Evolutionary conservation across 2,797 vertebrate genomes (phyloP), one percentile per base, ranked within the genome.

Genomic region (Salarias fasciatus): DNA sequence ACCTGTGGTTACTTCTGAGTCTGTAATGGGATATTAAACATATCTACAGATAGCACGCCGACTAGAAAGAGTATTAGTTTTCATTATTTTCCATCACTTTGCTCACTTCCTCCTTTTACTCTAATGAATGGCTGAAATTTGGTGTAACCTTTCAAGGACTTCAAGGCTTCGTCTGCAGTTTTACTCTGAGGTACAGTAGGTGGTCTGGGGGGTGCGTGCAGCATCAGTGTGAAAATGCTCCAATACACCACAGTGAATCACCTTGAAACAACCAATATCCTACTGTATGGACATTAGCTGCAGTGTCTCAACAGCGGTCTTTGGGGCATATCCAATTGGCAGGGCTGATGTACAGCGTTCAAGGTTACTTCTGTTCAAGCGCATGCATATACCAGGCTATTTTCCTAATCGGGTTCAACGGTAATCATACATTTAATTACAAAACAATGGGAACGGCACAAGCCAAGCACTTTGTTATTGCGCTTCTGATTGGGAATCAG

Each of bases 1-100:
- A 91, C 83, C 88, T 87, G 83, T 83, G 86, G 86, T 89, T 90
- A 87, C 89, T 87, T 88, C 81, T 82, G 57, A 76, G 69, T 61
- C 88, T 81, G 84, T 90, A 91, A 92, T 91, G 77, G 88, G 87
- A 92, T 92, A 91, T 92, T 92, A 91, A 91, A 88, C 89, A 90
- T 90, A 88, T 92, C 88, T 89, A 77, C 74, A 83, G 86, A 86
- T 86, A 79, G 80, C 71, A 79, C 49, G 58, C 83, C 75, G 77
- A 84, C 83, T 71, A 78, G 82, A 82, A 90, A 83, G 75, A 83
- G 83, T 88, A 91, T 93, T 91, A 62, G 59, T 90, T 92, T 91
- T 89, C 89, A 91, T 92, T 92, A 88, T 78, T 69, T 86, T 79
- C 75, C 75, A 78, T 89, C 88, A 84, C 77, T 84, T 84, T 77